phyloP scores from a whole-genome alignment of 2,797 vertebrate species.

The Podargus strigoides region DNA sequence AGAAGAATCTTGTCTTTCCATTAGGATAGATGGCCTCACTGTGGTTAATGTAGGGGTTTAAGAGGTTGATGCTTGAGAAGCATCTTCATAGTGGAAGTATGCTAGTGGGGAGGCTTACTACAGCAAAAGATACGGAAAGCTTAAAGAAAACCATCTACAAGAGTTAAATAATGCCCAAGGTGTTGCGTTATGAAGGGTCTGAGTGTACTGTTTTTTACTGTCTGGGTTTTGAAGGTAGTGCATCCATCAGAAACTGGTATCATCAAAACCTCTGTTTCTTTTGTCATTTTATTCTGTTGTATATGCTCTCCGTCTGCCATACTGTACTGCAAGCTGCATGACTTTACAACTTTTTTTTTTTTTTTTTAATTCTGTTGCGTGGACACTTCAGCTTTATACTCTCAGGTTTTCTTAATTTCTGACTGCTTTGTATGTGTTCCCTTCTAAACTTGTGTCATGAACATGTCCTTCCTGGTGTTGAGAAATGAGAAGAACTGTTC shows the following conservation, averaged over 20 bases:
- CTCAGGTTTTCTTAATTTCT: background rate
- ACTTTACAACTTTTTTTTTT: background rate
- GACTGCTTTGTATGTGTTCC: background rate
- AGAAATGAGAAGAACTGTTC: background rate
- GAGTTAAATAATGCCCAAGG: background rate
- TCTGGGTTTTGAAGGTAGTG: background rate
- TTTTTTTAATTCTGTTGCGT: background rate
- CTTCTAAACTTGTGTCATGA: background rate
- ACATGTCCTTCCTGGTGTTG: background rate
- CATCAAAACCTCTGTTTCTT: background rate
- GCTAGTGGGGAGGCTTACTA: background rate
- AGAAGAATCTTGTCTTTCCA: background rate
- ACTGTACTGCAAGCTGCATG: background rate
- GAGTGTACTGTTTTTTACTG: background rate
- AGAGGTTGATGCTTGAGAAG: background rate
- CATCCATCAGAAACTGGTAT: background rate
- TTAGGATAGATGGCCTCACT: background rate
- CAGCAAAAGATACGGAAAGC: background rate
- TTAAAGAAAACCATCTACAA: background rate
- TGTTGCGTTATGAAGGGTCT: background rate
- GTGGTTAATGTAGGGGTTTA: background rate
- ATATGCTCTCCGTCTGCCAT: background rate
- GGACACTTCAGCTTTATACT: background rate
- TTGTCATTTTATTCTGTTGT: background rate
- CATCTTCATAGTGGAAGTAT: background rate